A percentile compares a stretch with the other conserved stretches of the same genome.
Conservation (phyloP, 1,140 invertebrate species). For the Trissolcus basalis region DNA sequence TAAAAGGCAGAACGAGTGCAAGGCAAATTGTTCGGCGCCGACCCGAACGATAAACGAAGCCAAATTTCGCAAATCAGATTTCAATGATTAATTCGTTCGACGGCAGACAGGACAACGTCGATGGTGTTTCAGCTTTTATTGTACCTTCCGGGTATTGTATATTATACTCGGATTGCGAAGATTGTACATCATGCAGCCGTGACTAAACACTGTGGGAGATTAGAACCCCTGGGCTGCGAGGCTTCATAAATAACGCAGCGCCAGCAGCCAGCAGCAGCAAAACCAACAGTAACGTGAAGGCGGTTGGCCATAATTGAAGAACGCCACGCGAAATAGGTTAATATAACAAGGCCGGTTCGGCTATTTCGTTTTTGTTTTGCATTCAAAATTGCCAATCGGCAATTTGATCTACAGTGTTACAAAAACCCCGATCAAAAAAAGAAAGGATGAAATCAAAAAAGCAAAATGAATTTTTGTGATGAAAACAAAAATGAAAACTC, state of each 20-base stretch:
- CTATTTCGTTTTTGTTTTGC: slow-evolving; percentile 10
- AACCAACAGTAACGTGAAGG: slow-evolving; percentile 44
- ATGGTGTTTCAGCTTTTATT: slow-evolving; percentile 39
- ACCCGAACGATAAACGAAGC: slow-evolving; percentile 1
- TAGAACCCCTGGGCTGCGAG: slow-evolving; percentile 54
- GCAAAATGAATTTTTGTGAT: no score
- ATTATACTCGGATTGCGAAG: slow-evolving; percentile 41
- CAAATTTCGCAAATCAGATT: slow-evolving; percentile 30
- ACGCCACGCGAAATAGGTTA: slow-evolving; percentile 42
- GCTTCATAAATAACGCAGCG: slow-evolving; percentile 58
- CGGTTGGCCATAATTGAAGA: slow-evolving; percentile 50
- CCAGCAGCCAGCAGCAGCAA: slow-evolving; percentile 17
- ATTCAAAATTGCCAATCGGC: not conserved
- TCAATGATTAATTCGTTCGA: slow-evolving; percentile 31
- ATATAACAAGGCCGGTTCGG: slow-evolving; percentile 41
- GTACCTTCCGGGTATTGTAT: slow-evolving; percentile 44
- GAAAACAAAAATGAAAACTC: no score
- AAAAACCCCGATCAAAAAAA: no score
- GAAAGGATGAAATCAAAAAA: no score
- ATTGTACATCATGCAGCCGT: slow-evolving; percentile 44
- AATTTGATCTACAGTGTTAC: no score
- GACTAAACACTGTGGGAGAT: slow-evolving; percentile 58
- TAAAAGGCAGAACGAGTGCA: slow-evolving; percentile 8
- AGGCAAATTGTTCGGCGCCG: slow-evolving; percentile 1
- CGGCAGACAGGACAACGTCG: slow-evolving; percentile 11